phyloP scores from a whole-genome alignment of 2,888 invertebrate genomes.

The Sminthurinus aureus region DNA sequence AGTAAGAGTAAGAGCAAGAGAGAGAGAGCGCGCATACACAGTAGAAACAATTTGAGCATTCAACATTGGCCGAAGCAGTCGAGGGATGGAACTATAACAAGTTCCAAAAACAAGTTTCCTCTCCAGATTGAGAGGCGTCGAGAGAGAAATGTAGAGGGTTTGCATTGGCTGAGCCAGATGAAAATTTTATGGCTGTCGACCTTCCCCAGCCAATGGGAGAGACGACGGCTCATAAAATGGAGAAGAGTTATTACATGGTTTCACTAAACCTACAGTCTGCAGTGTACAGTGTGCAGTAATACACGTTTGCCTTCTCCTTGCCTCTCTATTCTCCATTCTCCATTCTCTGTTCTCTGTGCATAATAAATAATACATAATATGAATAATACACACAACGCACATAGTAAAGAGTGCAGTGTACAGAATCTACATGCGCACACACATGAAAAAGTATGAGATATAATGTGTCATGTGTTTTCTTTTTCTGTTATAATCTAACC shows the following conservation, averaged over 20 bases:
- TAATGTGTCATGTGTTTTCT: too few relatives aligned
- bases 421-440: too few relatives aligned
- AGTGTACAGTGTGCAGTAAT: background rate
- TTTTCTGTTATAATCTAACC: too few relatives aligned
- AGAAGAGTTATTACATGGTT: slow-evolving; percentile 32
- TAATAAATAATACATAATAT: background rate
- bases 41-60: too few relatives aligned
- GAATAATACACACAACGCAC: background rate
- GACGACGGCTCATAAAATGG: slow-evolving; percentile 15
- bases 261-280: too few relatives aligned
- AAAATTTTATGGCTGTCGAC: slow-evolving; percentile 56
- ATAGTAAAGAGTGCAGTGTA: too few relatives aligned
- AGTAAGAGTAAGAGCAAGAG: background rate
- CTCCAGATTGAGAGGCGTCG: slow-evolving; percentile 9
- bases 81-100: slow-evolving; percentile 4
- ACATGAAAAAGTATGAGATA: too few relatives aligned
- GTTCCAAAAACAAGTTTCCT: slow-evolving; percentile 22
- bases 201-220: slow-evolving; percentile 44
- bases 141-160: background rate
- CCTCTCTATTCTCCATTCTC: background rate
- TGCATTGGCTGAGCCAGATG: slow-evolving; percentile 43
- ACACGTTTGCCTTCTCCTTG: background rate
- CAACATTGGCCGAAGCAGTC: background rate
- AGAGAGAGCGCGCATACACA: background rate
- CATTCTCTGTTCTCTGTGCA: background rate